Evolutionary conservation across 92 coral and sea anemone genomes (phyloP).

Genomic region (Epizoanthus rinbou): DNA sequence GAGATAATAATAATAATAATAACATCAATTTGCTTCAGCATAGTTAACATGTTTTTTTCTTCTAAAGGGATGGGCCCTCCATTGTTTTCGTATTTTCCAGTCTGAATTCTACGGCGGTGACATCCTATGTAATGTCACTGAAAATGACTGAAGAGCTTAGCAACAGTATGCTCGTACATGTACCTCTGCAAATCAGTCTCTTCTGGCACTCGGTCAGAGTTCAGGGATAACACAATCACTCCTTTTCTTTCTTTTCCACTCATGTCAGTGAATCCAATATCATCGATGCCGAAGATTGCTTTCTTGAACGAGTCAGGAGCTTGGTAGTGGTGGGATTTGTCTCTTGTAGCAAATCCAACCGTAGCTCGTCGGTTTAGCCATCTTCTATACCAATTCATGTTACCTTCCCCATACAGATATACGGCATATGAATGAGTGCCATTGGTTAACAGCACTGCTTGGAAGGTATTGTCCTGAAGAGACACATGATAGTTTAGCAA

Average conservation of each 20-base stretch:
- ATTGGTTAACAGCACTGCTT: constrained; percentile 60
- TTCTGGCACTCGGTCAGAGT: constrained; percentile 24
- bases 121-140: background rate
- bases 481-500: background rate
- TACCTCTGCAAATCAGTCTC: constrained; percentile 25
- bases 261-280: constrained; percentile 32
- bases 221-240: constrained; percentile 44
- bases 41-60: too few species aligned
- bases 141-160: too few species aligned
- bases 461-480: constrained; percentile 66
- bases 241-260: constrained; percentile 59
- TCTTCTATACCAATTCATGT: constrained; percentile 63
- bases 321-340: constrained; percentile 29
- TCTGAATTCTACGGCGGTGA: accelerated
- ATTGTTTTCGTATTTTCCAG: too few species aligned
- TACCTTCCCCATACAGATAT: constrained; percentile 58
- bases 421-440: constrained; percentile 56
- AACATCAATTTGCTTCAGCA: too few species aligned
- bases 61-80: too few species aligned
- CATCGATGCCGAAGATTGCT: constrained; percentile 61
- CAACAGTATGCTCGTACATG: background rate
- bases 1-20: too few species aligned
- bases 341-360: constrained; percentile 64
- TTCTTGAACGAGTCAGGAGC: constrained; percentile 43
- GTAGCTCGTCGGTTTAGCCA: constrained; percentile 42